Evolutionary conservation across 2,888 invertebrate genomes (phyloP).

Genomic region (Lycia hirtaria): DNA sequence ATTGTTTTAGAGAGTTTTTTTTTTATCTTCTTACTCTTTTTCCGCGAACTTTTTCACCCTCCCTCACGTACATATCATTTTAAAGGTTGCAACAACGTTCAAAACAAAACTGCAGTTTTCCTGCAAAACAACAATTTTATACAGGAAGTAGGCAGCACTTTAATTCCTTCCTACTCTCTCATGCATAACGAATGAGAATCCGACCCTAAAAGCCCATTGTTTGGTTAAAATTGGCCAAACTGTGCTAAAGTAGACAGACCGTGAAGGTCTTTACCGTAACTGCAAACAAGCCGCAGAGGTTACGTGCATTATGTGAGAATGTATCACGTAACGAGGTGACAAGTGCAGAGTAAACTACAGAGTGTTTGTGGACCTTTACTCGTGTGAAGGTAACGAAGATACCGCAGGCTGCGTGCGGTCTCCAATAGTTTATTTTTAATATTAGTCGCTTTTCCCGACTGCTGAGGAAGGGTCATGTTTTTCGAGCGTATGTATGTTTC

Average conservation of each 20-base stretch:
- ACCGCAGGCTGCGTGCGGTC: neutral
- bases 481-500: too few species aligned
- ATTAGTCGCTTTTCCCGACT: too few species aligned
- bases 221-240: neutral
- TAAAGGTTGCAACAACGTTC: too few species aligned
- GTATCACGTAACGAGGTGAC: conserved; percentile 30
- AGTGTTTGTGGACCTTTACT: conserved; percentile 32
- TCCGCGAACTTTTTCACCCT: too few species aligned
- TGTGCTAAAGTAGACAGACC: conserved; percentile 4
- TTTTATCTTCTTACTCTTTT: too few species aligned
- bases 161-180: neutral
- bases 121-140: neutral
- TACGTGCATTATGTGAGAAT: conserved; percentile 21
- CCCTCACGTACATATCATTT: too few species aligned
- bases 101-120: too few species aligned
- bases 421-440: neutral
- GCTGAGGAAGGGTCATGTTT: too few species aligned
- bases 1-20: too few species aligned
- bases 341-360: conserved; percentile 34
- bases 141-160: neutral
- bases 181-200: conserved; percentile 1
- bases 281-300: conserved; percentile 4
- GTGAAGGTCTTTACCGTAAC: conserved; percentile 14
- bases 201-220: conserved; percentile 5
- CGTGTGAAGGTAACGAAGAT: conserved; percentile 18